A percentile compares a stretch with the other conserved stretches of the same genome.
Conservation (phyloP, 92 coral and sea anemone species). For the Pocillopora grandis region DNA sequence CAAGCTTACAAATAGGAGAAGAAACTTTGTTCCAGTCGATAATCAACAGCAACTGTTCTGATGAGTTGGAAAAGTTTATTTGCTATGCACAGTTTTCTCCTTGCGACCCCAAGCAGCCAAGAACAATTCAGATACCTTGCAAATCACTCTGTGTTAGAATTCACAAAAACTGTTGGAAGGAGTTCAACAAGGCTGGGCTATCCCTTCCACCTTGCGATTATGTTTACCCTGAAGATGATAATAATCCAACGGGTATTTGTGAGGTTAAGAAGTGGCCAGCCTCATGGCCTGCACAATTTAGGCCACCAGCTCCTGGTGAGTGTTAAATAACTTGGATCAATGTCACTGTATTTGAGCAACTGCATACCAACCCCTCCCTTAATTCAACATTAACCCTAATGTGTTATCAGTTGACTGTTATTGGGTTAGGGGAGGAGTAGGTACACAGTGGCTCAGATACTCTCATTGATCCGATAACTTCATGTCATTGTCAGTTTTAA, state of each 20-base stretch:
- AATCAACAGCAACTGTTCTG: constrained; percentile 51
- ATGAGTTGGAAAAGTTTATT: constrained; percentile 50
- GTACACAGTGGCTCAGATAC: no score
- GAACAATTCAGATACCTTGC: constrained; percentile 47
- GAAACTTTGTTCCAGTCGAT: constrained; percentile 28
- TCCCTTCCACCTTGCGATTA: constrained; percentile 50
- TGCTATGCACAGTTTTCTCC: constrained; percentile 69
- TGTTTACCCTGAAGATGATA: constrained; percentile 32
- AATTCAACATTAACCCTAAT: no score
- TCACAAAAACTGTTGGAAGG: constrained; percentile 39
- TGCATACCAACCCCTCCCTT: no score
- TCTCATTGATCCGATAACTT: no score
- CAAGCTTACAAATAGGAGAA: constrained; percentile 26
- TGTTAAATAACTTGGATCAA: neutral
- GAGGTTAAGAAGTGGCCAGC: constrained; percentile 63
- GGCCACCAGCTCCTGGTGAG: constrained; percentile 38
- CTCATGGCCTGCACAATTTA: constrained; percentile 48
- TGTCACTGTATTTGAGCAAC: no score
- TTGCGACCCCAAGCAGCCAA: constrained; percentile 20
- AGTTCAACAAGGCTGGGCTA: constrained; percentile 6
- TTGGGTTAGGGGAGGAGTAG: no score
- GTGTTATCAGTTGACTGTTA: no score
- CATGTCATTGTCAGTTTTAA: no score
- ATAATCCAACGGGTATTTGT: constrained; percentile 44
- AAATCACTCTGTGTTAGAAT: constrained; percentile 54